Conservation (phyloP, 2,797 vertebrate genomes). For the Schizopygopsis pylzovi region DNA sequence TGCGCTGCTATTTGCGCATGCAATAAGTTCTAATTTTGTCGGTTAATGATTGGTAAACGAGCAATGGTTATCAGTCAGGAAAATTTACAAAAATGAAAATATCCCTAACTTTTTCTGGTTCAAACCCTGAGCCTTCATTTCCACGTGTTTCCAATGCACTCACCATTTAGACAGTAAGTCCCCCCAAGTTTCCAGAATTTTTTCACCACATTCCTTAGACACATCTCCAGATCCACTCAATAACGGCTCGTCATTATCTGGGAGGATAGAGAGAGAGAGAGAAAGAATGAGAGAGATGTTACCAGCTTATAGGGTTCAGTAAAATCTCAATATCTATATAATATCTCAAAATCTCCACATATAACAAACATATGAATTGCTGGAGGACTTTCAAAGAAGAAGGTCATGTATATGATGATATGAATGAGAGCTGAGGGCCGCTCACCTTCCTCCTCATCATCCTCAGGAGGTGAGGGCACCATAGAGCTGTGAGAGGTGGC, state of each 20-base stretch:
- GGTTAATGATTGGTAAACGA: background rate
- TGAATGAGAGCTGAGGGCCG: slow-evolving; percentile 5
- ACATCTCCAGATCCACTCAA: slow-evolving; percentile 97
- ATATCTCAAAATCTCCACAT: background rate
- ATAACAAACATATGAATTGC: background rate
- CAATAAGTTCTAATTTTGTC: background rate
- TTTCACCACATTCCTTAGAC: slow-evolving; percentile 98
- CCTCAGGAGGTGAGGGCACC: slow-evolving; percentile 94
- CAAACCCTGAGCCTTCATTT: background rate
- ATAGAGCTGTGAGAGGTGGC: slow-evolving; percentile 83
- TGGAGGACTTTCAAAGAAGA: background rate
- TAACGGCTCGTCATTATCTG: slow-evolving; percentile 97
- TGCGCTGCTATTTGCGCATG: background rate
- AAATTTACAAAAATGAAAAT: background rate
- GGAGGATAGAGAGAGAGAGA: slow-evolving; percentile 50
- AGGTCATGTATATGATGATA: background rate
- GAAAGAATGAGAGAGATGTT: background rate
- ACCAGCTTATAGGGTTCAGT: background rate
- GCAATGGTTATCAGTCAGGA: too few species aligned
- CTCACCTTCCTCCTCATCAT: slow-evolving; percentile 97
- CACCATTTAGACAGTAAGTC: slow-evolving; percentile 97
- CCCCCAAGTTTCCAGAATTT: slow-evolving; percentile 99
- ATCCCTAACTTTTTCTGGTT: background rate
- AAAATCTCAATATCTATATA: background rate
- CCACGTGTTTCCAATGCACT: slow-evolving; percentile 63